Evolutionary conservation across 2,113 vertebrate genomes (phyloP), one percentile per base, ranked within the genome.

Genomic region (Tinamus guttatus): DNA sequence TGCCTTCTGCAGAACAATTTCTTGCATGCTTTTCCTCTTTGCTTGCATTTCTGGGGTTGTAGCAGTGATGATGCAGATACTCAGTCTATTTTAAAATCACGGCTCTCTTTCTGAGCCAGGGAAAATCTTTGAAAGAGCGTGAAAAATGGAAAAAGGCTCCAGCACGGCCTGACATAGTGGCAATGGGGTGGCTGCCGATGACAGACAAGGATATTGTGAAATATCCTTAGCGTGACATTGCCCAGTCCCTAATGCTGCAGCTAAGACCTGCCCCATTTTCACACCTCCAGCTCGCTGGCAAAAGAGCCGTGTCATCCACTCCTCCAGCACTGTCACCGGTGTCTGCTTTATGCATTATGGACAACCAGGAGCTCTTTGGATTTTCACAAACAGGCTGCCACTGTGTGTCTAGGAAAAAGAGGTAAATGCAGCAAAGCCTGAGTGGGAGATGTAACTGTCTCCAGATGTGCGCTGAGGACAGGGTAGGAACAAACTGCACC

Each of bases 381-480:
- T 40, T 67, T 38, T 8, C 43, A 60, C 0, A 5, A 82, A 36
- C 21, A 82, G 63, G 67, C 41, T n/a, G 76, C 87, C 51, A 25
- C 71, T 56, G 76, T 70, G 69, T 78, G 75, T 67, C 82, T 71
- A 28, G 93, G 68, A 70, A 34, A 81, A 84, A 75, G 85, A 70
- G 0, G 16, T 51, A 45, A 70, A 89, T 0, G 1, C 2, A 71
- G 56, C 80, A 74, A 41, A 92, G 60, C 45, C 49, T 0, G 36
- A 94, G 85, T 62, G 68, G 85, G 95, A 91, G 81, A 21, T 0
- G 21, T 95, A 97, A 94, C 74, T 5, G 3, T 1, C 83, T 94
- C 94, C 91, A 97, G 94, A 90, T 94, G 94, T 87, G 71, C 0
- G 1, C 76, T 32, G 81, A 0, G 6, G 91, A 65, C 5, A 6